A percentile compares a stretch with the other conserved stretches of the same genome.
Conservation (phyloP, 2,888 invertebrate genomes). For the Eretmocerus hayati region DNA sequence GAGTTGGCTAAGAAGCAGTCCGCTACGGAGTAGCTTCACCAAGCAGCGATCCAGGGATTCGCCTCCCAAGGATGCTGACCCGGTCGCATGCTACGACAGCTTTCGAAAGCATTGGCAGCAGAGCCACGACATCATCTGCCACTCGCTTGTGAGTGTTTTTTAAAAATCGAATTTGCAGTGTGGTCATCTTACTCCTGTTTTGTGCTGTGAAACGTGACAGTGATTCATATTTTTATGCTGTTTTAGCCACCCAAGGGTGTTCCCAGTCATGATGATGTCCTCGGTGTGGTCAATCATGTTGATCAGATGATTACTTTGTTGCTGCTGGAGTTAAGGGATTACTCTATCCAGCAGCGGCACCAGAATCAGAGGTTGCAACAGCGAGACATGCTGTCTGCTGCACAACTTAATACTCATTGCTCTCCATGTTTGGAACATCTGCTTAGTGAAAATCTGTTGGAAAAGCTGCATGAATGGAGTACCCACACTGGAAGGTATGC, state of each 20-base stretch:
- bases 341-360: slow-evolving; percentile 22
- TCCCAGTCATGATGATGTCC: slow-evolving; percentile 75
- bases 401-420: slow-evolving; percentile 37
- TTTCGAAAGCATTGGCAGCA: slow-evolving; percentile 94
- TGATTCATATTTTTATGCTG: slow-evolving; percentile 8
- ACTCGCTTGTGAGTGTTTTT: slow-evolving; percentile 58
- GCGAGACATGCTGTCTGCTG: slow-evolving; percentile 45
- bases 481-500: slow-evolving; percentile 67
- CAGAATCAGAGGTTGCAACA: slow-evolving; percentile 23
- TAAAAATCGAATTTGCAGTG: too few relatives aligned
- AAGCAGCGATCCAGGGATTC: slow-evolving; percentile 60
- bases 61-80: slow-evolving; percentile 67
- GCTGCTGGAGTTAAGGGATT: slow-evolving; percentile 70
- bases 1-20: slow-evolving; percentile 66
- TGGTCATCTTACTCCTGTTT: slow-evolving; percentile 14
- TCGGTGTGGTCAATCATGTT: slow-evolving; percentile 84
- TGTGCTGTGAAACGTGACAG: background rate
- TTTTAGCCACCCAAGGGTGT: slow-evolving; percentile 49
- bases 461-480: slow-evolving; percentile 83
- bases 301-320: slow-evolving; percentile 85
- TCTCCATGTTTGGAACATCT: slow-evolving; percentile 73
- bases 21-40: slow-evolving; percentile 53
- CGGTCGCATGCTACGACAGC: slow-evolving; percentile 85
- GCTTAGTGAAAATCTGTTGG: slow-evolving; percentile 77
- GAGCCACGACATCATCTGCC: slow-evolving; percentile 73